A percentile compares a stretch with the other conserved stretches of the same genome.
phyloP scores from a whole-genome alignment of 2,888 invertebrate genomes.

The Lacanobia wlatinum region DNA sequence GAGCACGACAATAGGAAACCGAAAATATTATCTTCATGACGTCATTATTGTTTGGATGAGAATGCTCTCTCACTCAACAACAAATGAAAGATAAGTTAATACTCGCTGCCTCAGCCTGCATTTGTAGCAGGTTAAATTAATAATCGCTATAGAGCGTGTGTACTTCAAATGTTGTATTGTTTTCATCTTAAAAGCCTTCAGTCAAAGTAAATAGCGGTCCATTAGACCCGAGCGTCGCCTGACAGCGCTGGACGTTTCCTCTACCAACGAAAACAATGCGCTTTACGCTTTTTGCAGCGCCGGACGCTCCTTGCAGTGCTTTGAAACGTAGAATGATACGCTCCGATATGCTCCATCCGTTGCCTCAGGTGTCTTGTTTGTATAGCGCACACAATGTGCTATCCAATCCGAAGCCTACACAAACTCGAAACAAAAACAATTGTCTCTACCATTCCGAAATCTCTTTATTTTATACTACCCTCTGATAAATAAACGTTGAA shows the following conservation, averaged over 20 bases:
- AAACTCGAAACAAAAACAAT: constrained; percentile 64
- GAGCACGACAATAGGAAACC: constrained; percentile 17
- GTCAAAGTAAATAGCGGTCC: constrained; percentile 83
- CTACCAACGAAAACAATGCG: constrained; percentile 83
- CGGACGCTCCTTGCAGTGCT: constrained; percentile 80
- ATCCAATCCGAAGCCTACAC: constrained; percentile 66
- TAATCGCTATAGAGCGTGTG: constrained; percentile 56
- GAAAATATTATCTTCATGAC: constrained; percentile 17
- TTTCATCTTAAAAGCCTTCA: constrained; percentile 75
- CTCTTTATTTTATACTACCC: constrained; percentile 42
- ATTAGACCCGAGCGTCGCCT: constrained; percentile 81
- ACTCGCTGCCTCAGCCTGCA: background rate
- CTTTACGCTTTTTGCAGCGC: constrained; percentile 84
- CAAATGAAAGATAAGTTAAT: constrained; percentile 20
- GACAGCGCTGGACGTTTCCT: constrained; percentile 82
- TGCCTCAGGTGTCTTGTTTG: constrained; percentile 73
- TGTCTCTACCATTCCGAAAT: constrained; percentile 45
- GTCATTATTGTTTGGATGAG: constrained; percentile 13
- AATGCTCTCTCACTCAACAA: constrained; percentile 18
- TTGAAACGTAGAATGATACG: constrained; percentile 82
- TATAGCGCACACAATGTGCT: constrained; percentile 72
- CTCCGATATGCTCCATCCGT: constrained; percentile 77
- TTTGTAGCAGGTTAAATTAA: constrained; percentile 58
- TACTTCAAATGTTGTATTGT: constrained; percentile 68
- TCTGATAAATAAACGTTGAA: constrained; percentile 46